Evolutionary conservation across 2,113 vertebrate species (phyloP), one percentile per base, ranked within the genome.

Genomic region (Trichechus manatus): DNA sequence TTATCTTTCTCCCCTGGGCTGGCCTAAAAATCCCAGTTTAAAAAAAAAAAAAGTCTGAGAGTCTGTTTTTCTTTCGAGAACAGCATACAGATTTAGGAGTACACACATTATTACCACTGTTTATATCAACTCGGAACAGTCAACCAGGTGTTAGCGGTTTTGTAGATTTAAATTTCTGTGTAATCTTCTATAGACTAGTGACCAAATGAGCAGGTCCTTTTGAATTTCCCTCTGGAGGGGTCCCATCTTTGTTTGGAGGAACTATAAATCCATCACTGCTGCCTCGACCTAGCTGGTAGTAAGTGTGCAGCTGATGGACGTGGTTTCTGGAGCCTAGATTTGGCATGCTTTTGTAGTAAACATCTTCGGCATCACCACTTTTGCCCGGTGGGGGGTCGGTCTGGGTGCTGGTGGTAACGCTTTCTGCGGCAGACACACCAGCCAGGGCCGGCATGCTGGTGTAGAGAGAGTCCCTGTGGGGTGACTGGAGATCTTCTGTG

Each of bases 331-430:
- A 99, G 98, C 99, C 99, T 66, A 99, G 98, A 98, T 99, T 99
- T 97, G 99, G 99, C 99, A 99, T 99, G 98, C 99, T 99, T 98
- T 99, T 99, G 99, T 99, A 99, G 99, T 99, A 99, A 97, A 99
- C 99, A 50, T 99, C 99, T 0, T 99, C 99, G 6, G 98, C 97
- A 36, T 99, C 99, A 27, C 98, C 98, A 23, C 99, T 99, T 98
- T 99, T 99, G 97, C 99, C 99, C 9, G 98, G 97, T 0, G 98
- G 98, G 77, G 99, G 98, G 93, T 99, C 99, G 94, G 99, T 99
- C 98, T 99, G 99, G 77, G 99, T 99, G 94, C 99, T 99, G 97
- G 99, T 98, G 3, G 98, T 98, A 14, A 98, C 97, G 0, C 98
- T 98, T 42, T 99, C 98, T 0, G 98, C 93, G 64, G 98, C 97